Base-by-base conservation (phyloP, 2,888 invertebrate genomes). In the Eurytoma adleriae region DNA sequence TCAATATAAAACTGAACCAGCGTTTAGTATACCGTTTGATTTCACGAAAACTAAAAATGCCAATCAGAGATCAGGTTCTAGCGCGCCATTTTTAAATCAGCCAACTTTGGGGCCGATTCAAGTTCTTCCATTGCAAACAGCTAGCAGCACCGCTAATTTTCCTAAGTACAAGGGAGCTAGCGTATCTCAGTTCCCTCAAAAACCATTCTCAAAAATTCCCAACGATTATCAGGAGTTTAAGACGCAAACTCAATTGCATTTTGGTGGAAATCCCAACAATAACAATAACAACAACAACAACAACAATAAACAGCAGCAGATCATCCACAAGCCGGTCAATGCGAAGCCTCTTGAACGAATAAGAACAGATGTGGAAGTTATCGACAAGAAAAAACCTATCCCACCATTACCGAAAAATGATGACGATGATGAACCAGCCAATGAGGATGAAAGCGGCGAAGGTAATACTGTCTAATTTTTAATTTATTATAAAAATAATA, bases 191-290 rank as follows among this genome's bases (percentile, higher is more conserved):
- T 67, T 30, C 67, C 57, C 80, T 57, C 67, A 30, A 13, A 24
- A 69, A 75, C 75, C 70, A 75, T 72, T 84, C 81, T 66, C 83
- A 79, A 48, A 77, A 13, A 75, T 79, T n/a, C 76, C 83, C 0
- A 83, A 84, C 27, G 83, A 77, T 72, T 90, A 90, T 81, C 85
- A 90, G 52, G 84, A 87, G 3, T 83, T 90, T 16, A 85, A 84
- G 3, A 82, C 85, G 66, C 90, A 90, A 67, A 86, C 89, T 0
- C 90, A 88, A 50, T 83, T 90, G 27, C 89, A 89, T 20, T 90
- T 90, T 57, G 82, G 80, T 74, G 24, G 57, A 14, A 75, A 83
- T 57, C 13, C 3, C 50, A 79, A 78, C 30, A 72, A 18, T 13
- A 40, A 40, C 10, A 40, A 40, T 10, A 40, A 40, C 40, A 40